Base-by-base conservation (phyloP, 2,113 vertebrate species). In the Ia io region DNA sequence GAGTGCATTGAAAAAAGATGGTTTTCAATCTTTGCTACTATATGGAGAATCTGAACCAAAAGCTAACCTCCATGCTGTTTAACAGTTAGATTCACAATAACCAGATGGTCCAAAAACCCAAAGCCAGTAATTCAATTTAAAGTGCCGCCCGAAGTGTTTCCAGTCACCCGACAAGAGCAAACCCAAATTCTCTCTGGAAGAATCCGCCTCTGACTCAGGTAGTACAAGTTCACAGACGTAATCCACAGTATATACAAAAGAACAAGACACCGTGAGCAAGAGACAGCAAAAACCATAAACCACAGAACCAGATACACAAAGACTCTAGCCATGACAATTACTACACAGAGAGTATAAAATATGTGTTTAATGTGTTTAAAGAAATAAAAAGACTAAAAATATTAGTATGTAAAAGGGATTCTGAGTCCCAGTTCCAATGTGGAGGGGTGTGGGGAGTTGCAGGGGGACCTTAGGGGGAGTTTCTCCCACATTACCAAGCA, bases 311-410 rank as follows among this genome's bases (percentile, higher is more conserved):
- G 71, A 84, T n/a, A 25, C 51, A 61, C 30, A 63, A 90, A 74
- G 40, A 56, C 35, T 71, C 44, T n/a, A 80, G 28, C 32, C 59
- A 35, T 30, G 30, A 70, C n/a, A 32, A 67, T 74, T 53, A 44
- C 22, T 42, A 74, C 30, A 61, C 14, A 59, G 16, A 73, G 49
- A 23, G 92, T 56, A 61, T 47, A 83, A 84, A 84, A 44, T 35
- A 22, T 35, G 28, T 44, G 10, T 28, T 71, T 70, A 42, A 67
- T 67, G 25, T 35, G 1, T 51, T 84, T 80, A 71, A 84, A 84
- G 47, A 92, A 86, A 93, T 42, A 83, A 35, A 86, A 92, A 23
- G 30, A 35, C 53, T 42, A 70, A 85, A 88, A 88, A 16, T 56
- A 32, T 9, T 22, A 56, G 25, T 56, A 84, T 37, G 40, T 25